phyloP scores from a whole-genome alignment of 2,888 invertebrate genomes.

The Brachylomia viminalis region DNA sequence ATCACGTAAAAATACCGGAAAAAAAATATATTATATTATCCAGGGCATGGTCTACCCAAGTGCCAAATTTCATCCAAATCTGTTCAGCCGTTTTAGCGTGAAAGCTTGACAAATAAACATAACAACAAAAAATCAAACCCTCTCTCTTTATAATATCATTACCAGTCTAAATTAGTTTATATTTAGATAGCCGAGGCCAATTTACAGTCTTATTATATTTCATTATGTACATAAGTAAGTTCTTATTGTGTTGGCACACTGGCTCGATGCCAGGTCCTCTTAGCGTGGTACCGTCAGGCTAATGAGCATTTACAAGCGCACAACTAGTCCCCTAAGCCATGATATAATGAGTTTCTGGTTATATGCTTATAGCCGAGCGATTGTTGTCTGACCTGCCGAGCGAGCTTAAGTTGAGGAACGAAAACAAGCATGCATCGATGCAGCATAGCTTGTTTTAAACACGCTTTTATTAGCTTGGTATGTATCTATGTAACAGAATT shows the following conservation, averaged over 20 bases:
- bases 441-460: too few relatives aligned
- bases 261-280: constrained; percentile 49
- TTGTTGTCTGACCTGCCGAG: constrained; percentile 30
- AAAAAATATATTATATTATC: too few relatives aligned
- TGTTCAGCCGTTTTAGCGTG: too few relatives aligned
- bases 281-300: constrained; percentile 42
- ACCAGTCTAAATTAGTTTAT: constrained; percentile 19
- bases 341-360: constrained; percentile 57
- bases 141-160: too few relatives aligned
- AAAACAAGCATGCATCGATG: background rate
- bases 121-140: too few relatives aligned
- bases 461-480: too few relatives aligned
- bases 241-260: constrained; percentile 56
- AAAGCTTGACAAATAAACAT: too few relatives aligned
- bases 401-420: background rate
- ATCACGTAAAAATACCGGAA: too few relatives aligned
- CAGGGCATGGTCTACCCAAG: too few relatives aligned
- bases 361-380: constrained; percentile 35
- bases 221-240: constrained; percentile 48
- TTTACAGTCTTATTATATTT: constrained; percentile 51
- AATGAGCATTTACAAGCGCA: constrained; percentile 60
- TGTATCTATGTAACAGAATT: too few relatives aligned
- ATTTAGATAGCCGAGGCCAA: constrained; percentile 28
- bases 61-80: too few relatives aligned
- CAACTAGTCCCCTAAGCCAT: constrained; percentile 55